Conservation (phyloP, 2,888 invertebrate genomes). For the Hyposoter didymator region DNA sequence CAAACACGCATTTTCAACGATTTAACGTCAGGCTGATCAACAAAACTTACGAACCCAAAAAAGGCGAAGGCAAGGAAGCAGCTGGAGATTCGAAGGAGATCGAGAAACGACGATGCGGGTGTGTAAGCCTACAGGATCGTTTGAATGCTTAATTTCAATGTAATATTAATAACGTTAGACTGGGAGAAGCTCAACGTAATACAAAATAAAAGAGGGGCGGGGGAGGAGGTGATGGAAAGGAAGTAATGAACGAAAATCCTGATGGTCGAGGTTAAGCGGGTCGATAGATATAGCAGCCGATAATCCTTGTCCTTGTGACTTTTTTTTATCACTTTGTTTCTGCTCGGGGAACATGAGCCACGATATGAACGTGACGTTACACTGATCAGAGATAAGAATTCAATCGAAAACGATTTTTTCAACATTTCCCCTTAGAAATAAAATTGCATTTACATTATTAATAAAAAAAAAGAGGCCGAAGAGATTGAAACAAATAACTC, state of each 20-base stretch:
- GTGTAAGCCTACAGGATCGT: background rate
- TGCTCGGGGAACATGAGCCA: constrained; percentile 8
- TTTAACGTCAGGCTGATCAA: background rate
- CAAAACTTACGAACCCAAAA: background rate
- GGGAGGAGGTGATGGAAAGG: background rate
- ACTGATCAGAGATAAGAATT: constrained; percentile 6
- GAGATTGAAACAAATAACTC: constrained; percentile 2
- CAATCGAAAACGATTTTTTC: constrained; percentile 5
- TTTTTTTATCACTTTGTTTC: constrained; percentile 15
- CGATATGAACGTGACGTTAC: constrained; percentile 26
- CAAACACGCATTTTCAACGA: background rate
- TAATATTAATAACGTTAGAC: constrained; percentile 10
- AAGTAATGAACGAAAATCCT: constrained; percentile 47
- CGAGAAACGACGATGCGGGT: background rate
- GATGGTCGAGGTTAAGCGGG: constrained; percentile 22
- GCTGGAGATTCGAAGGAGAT: background rate
- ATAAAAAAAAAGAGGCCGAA: background rate
- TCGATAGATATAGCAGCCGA: constrained; percentile 47
- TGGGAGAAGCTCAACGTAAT: background rate
- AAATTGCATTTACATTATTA: background rate
- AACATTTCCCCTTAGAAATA: background rate
- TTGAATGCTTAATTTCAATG: background rate
- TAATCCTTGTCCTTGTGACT: constrained; percentile 20
- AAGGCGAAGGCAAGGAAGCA: background rate
- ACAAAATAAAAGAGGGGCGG: background rate